Evolutionary conservation across 92 coral and sea anemone species (phyloP).

Genomic region (Virgularia gustaviana): DNA sequence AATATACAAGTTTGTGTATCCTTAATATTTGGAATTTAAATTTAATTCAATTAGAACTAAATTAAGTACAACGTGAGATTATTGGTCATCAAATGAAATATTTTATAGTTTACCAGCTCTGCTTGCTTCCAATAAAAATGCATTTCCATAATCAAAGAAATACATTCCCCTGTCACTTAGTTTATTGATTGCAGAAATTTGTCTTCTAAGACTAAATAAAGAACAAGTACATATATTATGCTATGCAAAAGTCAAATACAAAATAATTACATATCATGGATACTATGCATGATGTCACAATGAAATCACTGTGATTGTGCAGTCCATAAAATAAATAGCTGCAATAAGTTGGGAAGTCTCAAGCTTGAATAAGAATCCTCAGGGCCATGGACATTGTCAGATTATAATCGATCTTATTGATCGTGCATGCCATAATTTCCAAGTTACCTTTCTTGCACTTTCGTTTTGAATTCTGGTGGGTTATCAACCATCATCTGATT

Average conservation of each 20-base stretch:
- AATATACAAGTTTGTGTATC: background rate
- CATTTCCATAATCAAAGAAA: constrained; percentile 98
- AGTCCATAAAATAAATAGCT: too few relatives aligned
- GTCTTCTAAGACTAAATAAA: constrained; percentile 67
- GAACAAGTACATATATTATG: too few relatives aligned
- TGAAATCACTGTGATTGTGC: too few relatives aligned
- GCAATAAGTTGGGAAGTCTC: too few relatives aligned
- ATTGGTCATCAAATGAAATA: background rate
- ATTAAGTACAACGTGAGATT: too few relatives aligned
- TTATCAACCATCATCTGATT: constrained; percentile 78
- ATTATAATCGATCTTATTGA: too few relatives aligned
- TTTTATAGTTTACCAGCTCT: constrained; percentile 65
- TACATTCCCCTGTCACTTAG: constrained; percentile 77
- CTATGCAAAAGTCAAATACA: background rate
- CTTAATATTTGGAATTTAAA: background rate
- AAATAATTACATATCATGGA: background rate
- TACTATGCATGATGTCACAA: background rate
- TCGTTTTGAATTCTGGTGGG: constrained; percentile 69
- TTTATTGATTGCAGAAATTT: constrained; percentile 79
- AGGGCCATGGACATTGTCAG: too few relatives aligned
- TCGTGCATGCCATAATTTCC: too few relatives aligned
- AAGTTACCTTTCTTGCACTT: constrained; percentile 94
- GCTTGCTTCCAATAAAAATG: constrained; percentile 85
- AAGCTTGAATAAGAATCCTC: too few relatives aligned
- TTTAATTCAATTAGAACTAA: background rate